A percentile compares a stretch with the other conserved stretches of the same genome.
Conservation (phyloP, 2,888 invertebrate species). For the Endotricha flammealis region DNA sequence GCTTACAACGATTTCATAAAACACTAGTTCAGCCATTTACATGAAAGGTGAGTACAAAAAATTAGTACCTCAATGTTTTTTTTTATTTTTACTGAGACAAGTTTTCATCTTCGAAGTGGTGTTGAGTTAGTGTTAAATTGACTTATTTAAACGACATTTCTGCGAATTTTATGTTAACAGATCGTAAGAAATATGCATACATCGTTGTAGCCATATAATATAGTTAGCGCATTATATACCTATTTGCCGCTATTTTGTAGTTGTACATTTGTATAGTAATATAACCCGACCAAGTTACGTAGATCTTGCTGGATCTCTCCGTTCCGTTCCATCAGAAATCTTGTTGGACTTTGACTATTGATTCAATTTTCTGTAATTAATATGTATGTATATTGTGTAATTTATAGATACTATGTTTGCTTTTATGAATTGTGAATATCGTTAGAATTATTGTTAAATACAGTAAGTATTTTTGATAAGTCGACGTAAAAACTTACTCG, state of each 20-base stretch:
- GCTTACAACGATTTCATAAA: slow-evolving; percentile 38
- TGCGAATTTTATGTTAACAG: slow-evolving; percentile 30
- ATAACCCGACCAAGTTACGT: slow-evolving; percentile 52
- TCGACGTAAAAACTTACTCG: too few species aligned
- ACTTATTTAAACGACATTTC: slow-evolving; percentile 11
- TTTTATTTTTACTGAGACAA: slow-evolving; percentile 41
- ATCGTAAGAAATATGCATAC: slow-evolving; percentile 38
- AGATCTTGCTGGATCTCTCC: slow-evolving; percentile 33
- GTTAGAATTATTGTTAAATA: too few species aligned
- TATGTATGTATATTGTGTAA: too few species aligned
- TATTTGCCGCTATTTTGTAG: slow-evolving; percentile 71
- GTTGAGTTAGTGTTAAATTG: slow-evolving; percentile 14
- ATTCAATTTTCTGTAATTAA: too few species aligned
- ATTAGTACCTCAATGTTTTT: slow-evolving; percentile 65
- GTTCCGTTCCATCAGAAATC: slow-evolving; percentile 47
- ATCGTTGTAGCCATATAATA: slow-evolving; percentile 40
- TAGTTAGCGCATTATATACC: slow-evolving; percentile 48
- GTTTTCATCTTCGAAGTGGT: slow-evolving; percentile 35
- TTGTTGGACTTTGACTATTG: background rate
- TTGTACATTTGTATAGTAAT: slow-evolving; percentile 48
- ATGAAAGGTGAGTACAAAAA: slow-evolving; percentile 78
- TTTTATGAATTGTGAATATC: too few species aligned
- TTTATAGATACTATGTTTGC: too few species aligned
- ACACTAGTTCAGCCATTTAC: slow-evolving; percentile 73
- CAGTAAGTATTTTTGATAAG: too few species aligned